Conservation (phyloP, 2,888 invertebrate genomes). For the Idaea biselata region DNA sequence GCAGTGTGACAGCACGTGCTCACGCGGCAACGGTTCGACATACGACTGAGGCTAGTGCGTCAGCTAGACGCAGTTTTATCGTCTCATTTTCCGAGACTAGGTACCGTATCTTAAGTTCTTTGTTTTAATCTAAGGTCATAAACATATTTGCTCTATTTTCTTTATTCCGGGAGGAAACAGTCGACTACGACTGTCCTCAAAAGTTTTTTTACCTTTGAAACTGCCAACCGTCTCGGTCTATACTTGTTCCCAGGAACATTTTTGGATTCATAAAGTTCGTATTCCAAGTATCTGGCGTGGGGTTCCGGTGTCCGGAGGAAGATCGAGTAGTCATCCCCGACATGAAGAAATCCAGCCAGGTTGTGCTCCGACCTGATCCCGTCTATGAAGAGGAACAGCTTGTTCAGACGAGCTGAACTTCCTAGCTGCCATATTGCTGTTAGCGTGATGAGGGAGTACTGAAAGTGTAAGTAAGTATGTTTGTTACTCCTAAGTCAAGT, state of each 20-base stretch:
- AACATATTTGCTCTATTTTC: too few species aligned
- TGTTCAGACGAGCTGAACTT: constrained; percentile 55
- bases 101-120: too few species aligned
- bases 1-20: too few species aligned
- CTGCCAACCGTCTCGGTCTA: constrained; percentile 56
- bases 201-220: constrained; percentile 31
- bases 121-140: too few species aligned
- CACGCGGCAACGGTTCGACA: too few species aligned
- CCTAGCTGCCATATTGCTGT: constrained; percentile 30
- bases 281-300: constrained; percentile 56
- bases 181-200: too few species aligned
- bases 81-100: too few species aligned
- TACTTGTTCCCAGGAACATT: constrained; percentile 44
- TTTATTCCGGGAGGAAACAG: too few species aligned
- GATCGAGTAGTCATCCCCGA: constrained; percentile 63
- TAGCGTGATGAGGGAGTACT: constrained; percentile 33
- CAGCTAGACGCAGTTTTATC: too few species aligned
- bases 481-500: too few species aligned
- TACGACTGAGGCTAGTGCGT: too few species aligned
- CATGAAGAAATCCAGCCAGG: constrained; percentile 58
- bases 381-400: constrained; percentile 62
- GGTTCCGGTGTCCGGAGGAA: constrained; percentile 53
- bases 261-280: constrained; percentile 64
- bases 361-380: constrained; percentile 57
- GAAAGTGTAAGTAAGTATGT: neutral